Evolutionary conservation across 2,113 vertebrate species (phyloP), one percentile per base, ranked within the genome.

Genomic region (Meleagris gallopavo): DNA sequence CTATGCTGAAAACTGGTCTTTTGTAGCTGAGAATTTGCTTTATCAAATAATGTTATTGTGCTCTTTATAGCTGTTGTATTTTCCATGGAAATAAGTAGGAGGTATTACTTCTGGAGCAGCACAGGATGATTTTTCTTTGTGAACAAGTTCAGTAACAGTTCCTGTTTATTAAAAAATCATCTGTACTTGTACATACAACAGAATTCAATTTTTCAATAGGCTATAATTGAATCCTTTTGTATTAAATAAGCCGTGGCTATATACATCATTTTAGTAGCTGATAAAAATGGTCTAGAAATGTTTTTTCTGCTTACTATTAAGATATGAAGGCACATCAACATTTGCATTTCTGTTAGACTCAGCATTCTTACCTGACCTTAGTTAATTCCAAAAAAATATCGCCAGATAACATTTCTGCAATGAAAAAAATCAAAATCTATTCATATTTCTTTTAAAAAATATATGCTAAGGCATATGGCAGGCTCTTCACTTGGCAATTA

Each of bases 141-240:
- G 52, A 54, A 54, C 52, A 54, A 54, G 52, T 29, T 29, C 52
- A 52, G 50, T 52, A 52, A 29, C 29, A 71, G 65, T 83, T 69
- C 54, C 41, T 87, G 55, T 90, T 93, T 83, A 76, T 88, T 93
- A 34, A 83, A 92, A 95, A 93, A 93, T 43, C 43, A 71, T 65
- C 65, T 61, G 13, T 67, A 52, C 79, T 57, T 32, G 52, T 77
- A 70, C 75, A 45, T 66, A 46, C 19, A 91, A 91, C 52, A 70
- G 50, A 74, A 91, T 73, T 82, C 76, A 91, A 91, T 30, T 46
- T 91, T 95, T 91, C 38, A 41, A 38, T 67, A 50, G 61, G 12
- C 36, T 90, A 19, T 67, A 91, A 88, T 64, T 86, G 43, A 90
- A 89, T 71, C 22, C 12, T 76, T 95, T 91, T 93, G 64, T 86